Percentiles rank a stretch among this genome's conserved stretches.
phyloP scores from a whole-genome alignment of 2,113 vertebrate species.

The Zosterops hypoxanthus region DNA sequence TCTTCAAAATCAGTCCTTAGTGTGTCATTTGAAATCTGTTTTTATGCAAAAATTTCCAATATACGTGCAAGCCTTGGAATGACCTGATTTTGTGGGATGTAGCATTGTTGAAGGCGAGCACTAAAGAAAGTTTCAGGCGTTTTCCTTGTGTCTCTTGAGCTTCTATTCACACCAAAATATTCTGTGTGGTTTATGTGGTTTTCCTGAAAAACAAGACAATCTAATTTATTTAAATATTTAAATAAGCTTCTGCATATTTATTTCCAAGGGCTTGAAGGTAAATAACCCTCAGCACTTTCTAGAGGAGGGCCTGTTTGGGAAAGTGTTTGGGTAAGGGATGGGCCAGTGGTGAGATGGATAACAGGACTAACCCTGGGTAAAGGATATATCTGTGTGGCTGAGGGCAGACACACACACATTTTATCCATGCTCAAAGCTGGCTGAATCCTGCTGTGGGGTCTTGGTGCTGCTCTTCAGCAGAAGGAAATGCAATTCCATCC shows the following conservation, averaged over 20 bases:
- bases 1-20: not conserved
- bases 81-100: not conserved
- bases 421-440: not conserved
- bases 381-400: not conserved
- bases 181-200: not conserved
- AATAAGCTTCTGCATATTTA: not conserved
- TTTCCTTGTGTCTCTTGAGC: not conserved
- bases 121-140: not conserved
- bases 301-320: not conserved
- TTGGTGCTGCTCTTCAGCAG: not conserved
- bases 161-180: not conserved
- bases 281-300: not conserved
- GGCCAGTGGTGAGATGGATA: not conserved
- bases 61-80: not conserved
- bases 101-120: not conserved
- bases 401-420: fast-evolving
- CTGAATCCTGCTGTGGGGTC: not conserved
- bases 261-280: not conserved
- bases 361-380: not conserved
- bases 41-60: not conserved
- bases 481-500: not conserved
- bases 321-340: not conserved
- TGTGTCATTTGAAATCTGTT: not conserved
- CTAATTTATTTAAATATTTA: not conserved
- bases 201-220: not conserved